phyloP scores from a whole-genome alignment of 1,140 invertebrate species.

The Zaprionus capensis region DNA sequence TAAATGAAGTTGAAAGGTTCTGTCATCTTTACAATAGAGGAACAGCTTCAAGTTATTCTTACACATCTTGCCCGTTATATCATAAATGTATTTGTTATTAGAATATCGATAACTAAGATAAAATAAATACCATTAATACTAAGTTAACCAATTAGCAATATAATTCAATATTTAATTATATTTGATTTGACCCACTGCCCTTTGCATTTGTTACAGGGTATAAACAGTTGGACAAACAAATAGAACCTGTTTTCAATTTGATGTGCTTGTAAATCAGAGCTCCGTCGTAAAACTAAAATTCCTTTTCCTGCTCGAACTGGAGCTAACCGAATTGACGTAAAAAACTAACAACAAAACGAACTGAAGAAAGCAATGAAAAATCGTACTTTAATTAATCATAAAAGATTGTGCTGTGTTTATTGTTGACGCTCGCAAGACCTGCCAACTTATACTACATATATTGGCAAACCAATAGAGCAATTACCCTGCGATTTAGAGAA shows the following conservation, averaged over 20 bases:
- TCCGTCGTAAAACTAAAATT: conserved; percentile 9
- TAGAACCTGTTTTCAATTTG: conserved; percentile 7
- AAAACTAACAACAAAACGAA: neutral
- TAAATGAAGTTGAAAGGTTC: neutral
- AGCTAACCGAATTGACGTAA: neutral
- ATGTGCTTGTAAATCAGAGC: conserved; percentile 13
- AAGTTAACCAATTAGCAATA: too few species aligned
- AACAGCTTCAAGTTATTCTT: too few species aligned
- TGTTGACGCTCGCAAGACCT: neutral
- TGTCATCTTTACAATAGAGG: too few species aligned
- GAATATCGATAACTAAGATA: neutral
- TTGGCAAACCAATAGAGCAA: conserved; percentile 13
- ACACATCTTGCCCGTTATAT: neutral
- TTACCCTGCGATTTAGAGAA: conserved; percentile 24
- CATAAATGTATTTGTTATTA: neutral
- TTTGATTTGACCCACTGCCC: neutral
- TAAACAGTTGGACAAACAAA: neutral
- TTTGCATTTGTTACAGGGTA: neutral
- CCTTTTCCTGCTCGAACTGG: conserved; percentile 1
- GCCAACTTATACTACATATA: conserved; percentile 2
- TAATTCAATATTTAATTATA: too few species aligned
- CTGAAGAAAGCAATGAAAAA: conserved; percentile 2
- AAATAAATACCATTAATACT: too few species aligned
- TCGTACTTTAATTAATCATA: conserved; percentile 12
- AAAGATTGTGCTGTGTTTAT: conserved; percentile 5